Conservation (phyloP, 2,113 vertebrate genomes). For the Caracal caracal region DNA sequence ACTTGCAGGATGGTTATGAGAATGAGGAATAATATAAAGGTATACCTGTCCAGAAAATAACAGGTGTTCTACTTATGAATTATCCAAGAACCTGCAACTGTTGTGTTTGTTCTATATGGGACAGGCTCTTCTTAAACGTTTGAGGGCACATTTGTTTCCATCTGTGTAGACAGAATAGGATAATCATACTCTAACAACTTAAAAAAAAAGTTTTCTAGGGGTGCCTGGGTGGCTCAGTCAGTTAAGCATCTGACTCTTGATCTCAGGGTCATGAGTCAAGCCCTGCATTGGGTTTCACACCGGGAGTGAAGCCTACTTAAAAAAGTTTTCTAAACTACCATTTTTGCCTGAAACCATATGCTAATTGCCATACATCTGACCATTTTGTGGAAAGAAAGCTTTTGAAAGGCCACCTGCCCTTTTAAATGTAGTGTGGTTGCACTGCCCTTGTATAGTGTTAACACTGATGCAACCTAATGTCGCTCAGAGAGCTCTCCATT, state of each 20-base stretch:
- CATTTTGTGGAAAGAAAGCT: background rate
- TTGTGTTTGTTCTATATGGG: background rate
- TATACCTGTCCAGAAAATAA: background rate
- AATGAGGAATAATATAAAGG: background rate
- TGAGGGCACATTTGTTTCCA: background rate
- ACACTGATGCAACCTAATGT: rapidly evolving
- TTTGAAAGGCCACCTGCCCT: background rate
- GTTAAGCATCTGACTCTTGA: no score
- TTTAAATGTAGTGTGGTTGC: background rate
- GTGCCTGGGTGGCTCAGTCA: no score
- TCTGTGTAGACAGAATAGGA: background rate
- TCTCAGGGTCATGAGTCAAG: no score
- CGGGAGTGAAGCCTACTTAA: background rate
- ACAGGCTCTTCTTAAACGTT: background rate
- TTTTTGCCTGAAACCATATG: background rate
- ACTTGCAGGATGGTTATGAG: background rate
- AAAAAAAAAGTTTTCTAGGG: background rate
- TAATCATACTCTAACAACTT: background rate
- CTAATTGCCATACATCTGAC: background rate
- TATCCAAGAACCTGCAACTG: background rate
- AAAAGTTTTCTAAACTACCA: background rate
- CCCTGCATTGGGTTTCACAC: no score
- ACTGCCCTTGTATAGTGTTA: background rate
- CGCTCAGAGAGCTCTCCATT: background rate
- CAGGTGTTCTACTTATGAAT: background rate